Evolutionary conservation across 2,113 vertebrate species (phyloP), one percentile per base, ranked within the genome.

Genomic region (Caloenas nicobarica): DNA sequence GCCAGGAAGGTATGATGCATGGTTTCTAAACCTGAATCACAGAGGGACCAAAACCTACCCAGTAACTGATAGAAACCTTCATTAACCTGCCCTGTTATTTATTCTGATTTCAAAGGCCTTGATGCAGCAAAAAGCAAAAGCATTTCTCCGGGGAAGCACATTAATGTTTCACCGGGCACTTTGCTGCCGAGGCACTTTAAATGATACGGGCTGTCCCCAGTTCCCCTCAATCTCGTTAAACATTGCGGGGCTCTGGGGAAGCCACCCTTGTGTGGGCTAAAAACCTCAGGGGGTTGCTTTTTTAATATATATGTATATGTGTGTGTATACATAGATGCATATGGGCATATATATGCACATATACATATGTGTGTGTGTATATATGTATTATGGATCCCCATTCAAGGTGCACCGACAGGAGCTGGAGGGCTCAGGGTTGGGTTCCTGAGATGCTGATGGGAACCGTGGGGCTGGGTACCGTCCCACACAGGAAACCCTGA

Each of bases 131-230:
- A 94, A 92, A 80, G 19, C 1, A 0, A 12, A 42, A 36, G 26
- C 46, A 46, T 85, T 86, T 93, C 51, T 86, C 23, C 4, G 4
- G 48, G 69, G 79, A 68, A 65, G 80, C 17, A 1, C 69, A 91
- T 95, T 93, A 94, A 96, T 78, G 61, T 94, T 92, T 95, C 79
- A 91, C 94, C 3, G 14, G 61, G 81, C 77, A 28, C 94, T 95
- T 92, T 92, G 93, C 86, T 54, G 61, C 77, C 8, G 54, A 74
- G 92, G 88, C 86, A 68, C 64, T 88, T 4, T 24, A 2, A 2
- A 16, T 1, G 38, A 13, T 3, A 2, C 1, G 8, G 46, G 83
- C 60, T 93, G 95, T 94, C 96, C 95, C 91, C 28, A 0, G 14
- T 1, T 96, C 84, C 93, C 95, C 94, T 29, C 10, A 0, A 1